Percentiles rank a stretch among this genome's conserved stretches.
Conservation (phyloP, 2,888 invertebrate genomes). For the Eudasyphora cyanicolor region DNA sequence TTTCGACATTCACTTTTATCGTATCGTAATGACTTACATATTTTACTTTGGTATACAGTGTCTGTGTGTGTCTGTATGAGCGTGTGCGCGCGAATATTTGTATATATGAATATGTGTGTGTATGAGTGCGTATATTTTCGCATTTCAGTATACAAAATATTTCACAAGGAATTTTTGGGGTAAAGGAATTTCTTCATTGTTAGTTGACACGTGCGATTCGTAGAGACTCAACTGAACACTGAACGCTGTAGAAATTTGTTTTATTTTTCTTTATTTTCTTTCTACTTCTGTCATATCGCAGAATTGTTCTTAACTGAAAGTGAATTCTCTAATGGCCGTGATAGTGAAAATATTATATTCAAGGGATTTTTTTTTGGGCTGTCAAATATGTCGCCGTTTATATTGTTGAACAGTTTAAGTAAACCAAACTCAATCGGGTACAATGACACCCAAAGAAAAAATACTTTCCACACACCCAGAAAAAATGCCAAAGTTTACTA, state of each 20-base stretch:
- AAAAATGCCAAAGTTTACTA: no score
- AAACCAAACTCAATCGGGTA: no score
- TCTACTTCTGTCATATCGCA: background rate
- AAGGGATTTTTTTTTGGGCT: no score
- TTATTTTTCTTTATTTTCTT: background rate
- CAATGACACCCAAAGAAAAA: no score
- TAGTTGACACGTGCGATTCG: conserved; percentile 45
- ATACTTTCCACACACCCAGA: no score
- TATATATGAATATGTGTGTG: no score
- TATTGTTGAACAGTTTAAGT: no score
- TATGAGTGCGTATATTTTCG: conserved; percentile 10
- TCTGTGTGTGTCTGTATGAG: background rate
- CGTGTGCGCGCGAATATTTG: background rate
- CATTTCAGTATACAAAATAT: conserved; percentile 43
- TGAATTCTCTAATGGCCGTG: background rate
- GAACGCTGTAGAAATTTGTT: background rate
- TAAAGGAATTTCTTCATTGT: conserved; percentile 39
- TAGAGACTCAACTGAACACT: conserved; percentile 1
- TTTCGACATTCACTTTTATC: conserved; percentile 28
- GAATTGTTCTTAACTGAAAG: background rate
- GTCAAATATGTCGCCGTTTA: no score
- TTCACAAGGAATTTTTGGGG: conserved; percentile 45
- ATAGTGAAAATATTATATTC: background rate
- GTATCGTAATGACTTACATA: conserved; percentile 32
- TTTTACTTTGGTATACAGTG: conserved; percentile 4